phyloP scores from a whole-genome alignment of 2,888 invertebrate genomes.

The Heteropelma amictum region DNA sequence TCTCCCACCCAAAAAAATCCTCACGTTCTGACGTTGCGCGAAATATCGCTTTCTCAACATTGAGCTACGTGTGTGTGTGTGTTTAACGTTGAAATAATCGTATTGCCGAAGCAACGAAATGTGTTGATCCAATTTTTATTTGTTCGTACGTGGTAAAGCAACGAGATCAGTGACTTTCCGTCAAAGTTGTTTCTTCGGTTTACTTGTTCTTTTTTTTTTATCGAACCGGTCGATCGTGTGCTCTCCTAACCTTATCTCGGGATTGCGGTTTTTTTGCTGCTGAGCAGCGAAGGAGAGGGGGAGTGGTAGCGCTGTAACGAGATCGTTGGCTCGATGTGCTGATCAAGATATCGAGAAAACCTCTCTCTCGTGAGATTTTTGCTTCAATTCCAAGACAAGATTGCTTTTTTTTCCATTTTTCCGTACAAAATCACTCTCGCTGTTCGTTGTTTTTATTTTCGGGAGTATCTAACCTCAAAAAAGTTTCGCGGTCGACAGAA shows the following conservation, averaged over 20 bases:
- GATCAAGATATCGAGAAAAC: neutral
- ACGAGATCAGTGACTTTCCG: neutral
- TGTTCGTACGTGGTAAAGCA: neutral
- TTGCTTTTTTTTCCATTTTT: neutral
- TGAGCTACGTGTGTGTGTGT: constrained; percentile 22
- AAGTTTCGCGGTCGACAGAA: no score
- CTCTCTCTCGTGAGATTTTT: neutral
- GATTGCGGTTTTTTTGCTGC: neutral
- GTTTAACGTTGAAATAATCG: neutral
- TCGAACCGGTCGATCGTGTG: constrained; percentile 55
- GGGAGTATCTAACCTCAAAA: no score
- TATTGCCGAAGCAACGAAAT: constrained; percentile 9
- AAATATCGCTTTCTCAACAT: no score
- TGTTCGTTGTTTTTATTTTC: no score
- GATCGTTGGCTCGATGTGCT: neutral
- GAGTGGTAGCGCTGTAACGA: neutral
- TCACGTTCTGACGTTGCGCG: constrained; percentile 37
- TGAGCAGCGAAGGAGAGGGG: neutral
- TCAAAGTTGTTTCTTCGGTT: constrained; percentile 3
- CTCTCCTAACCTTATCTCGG: constrained; percentile 59
- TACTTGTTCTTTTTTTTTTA: constrained; percentile 41
- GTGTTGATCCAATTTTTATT: neutral
- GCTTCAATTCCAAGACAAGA: neutral
- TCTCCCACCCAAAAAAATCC: constrained; percentile 1
- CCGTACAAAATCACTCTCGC: no score